Evolutionary conservation across 2,888 invertebrate species (phyloP), one percentile per base, ranked within the genome.

Genomic region (Pediacus dermestoides): DNA sequence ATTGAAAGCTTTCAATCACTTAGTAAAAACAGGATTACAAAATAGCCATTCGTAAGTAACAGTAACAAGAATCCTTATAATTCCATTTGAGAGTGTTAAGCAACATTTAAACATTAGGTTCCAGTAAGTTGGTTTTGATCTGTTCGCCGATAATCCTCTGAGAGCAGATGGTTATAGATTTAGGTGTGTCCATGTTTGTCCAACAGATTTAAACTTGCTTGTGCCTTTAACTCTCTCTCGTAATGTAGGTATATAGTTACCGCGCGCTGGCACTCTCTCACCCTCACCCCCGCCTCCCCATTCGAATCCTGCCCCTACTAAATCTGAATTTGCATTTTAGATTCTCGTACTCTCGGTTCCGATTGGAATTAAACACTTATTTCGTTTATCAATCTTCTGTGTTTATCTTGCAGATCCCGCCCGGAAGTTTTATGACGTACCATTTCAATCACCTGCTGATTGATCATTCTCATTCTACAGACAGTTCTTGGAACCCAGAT

Each of bases 111-210:
- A 58, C 60, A 57, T 55, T 55, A 61, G 57, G 64, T 63, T 61
- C 58, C 57, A 46, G 56, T 50, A 61, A 65, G 62, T 66, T 62
- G 63, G 63, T 63, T 62, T 58, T 63, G 65, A 65, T 66, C 61
- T 65, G 61, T 60, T 64, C 63, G 60, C 57, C 63, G 67, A 66
- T 67, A 68, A 67, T 69, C 67, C 66, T 49, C 51, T 63, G 64
- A 60, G 60, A 66, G 63, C 63, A 61, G 63, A 54, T 58, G 66
- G 63, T 64, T 66, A 67, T 68, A 68, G 67, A 68, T 67, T 69
- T 68, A 68, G 67, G 67, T 68, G 66, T 67, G 66, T 67, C 64
- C 67, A 61, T 61, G 70, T 70, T 70, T 70, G 67, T 65, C 64
- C 67, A 66, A 65, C 59, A 60, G 70, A 65, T 70, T 68, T 67